Evolutionary conservation across 2,888 invertebrate species (phyloP), one percentile per base, ranked within the genome.

Genomic region (Hybos culiciformis): DNA sequence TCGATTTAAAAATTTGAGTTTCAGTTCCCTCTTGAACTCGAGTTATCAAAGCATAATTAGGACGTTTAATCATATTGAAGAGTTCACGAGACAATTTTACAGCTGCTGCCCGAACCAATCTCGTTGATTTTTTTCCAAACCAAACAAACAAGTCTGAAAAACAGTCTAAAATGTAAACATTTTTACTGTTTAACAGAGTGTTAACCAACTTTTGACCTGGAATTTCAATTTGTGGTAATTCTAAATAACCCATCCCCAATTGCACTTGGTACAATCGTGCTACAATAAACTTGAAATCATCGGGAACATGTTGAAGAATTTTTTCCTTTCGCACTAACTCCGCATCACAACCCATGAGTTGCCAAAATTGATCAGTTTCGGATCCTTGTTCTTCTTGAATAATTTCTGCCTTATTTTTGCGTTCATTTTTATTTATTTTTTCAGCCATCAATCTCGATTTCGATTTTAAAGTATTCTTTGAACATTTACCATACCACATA

Each of bases 91-190:
- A 91, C n/a, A 98, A 67, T 66, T 97, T 97, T 23, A 94, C 80
- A 2, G 96, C 96, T 1, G 97, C 97, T 8, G 93, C 93, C 47
- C 93, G 78, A 0, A 97, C 91, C 39, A 97, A 67, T 34, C 96
- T 74, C 0, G 96, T 93, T 0, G 97, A 97, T 61, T 97, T 96
- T 65, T 93, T 91, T 21, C 98, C 98, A 67, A 94, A 91, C 96
- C 96, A 96, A 3, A 94, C 92, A 66, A 92, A 97, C 12, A 97
- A 79, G 63, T 96, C 96, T 44, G 84, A 72, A 58, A 81, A 83
- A 58, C 92, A 93, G 67, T 99, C 98, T 43, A 98, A 73, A 57
- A 98, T 86, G 67, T 94, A 99, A 1, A 98, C 97, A 67, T 87
- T 86, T 58, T 90, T 82, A 47, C 91, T 90, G 54, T 83, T 80